Percentiles rank a stretch among this genome's conserved stretches.
These are phyloP conservation scores for Muraenolepis orangiensis DNA, from an alignment of 2,797 vertebrate genomes.

Conservation along the genomic window DNA sequence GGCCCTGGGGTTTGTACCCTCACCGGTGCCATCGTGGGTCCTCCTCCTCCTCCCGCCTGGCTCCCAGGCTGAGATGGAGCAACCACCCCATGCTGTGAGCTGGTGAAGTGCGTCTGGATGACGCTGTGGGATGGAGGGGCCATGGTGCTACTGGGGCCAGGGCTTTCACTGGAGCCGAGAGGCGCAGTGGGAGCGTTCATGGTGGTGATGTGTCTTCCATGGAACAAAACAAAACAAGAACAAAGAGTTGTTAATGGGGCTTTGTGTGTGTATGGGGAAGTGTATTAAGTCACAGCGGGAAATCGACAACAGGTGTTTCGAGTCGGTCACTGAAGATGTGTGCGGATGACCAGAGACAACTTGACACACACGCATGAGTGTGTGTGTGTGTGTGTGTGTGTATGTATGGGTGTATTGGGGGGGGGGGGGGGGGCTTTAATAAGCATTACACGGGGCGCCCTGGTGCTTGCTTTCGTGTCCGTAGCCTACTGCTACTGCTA, in stretches of 20 bases:
- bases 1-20: constrained; percentile 78
- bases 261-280: constrained; percentile 29
- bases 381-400: too few relatives aligned
- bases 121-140: constrained; percentile 82
- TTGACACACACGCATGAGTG: constrained; percentile 53
- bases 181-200: constrained; percentile 82
- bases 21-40: constrained; percentile 76
- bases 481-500: too few relatives aligned
- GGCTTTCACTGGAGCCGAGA: constrained; percentile 41
- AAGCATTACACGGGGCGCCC: constrained; percentile 36
- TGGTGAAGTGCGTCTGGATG: constrained; percentile 84
- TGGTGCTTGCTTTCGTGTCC: constrained; percentile 40
- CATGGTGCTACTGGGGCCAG: constrained; percentile 69
- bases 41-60: constrained; percentile 53
- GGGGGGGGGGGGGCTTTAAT: constrained; percentile 21
- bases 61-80: constrained; percentile 45
- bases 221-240: constrained; percentile 69
- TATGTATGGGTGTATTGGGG: constrained; percentile 14
- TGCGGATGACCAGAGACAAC: too few relatives aligned
- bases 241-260: neutral
- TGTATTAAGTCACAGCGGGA: constrained; percentile 75
- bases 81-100: constrained; percentile 71
- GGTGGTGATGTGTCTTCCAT: constrained; percentile 89
- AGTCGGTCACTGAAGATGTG: constrained; percentile 74
- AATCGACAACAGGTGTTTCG: constrained; percentile 71